phyloP scores from a whole-genome alignment of 2,797 vertebrate species.

The Sciaenops ocellatus region DNA sequence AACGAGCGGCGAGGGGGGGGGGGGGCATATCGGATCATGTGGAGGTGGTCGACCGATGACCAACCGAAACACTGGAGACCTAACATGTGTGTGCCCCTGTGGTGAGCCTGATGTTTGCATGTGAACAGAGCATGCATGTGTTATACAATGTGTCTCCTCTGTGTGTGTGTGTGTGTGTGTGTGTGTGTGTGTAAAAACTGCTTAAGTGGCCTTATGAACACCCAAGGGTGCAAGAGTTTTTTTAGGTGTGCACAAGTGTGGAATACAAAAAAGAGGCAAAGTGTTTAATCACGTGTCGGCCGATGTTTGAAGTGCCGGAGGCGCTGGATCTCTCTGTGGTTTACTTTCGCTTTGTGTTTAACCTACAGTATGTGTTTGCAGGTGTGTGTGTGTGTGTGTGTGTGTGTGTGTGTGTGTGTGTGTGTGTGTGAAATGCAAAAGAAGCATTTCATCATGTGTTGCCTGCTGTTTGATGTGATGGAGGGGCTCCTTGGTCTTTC shows the following conservation, averaged over 20 bases:
- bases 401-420: conserved; percentile 4
- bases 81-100: conserved; percentile 1
- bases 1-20: neutral
- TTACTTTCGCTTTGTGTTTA: conserved; percentile 21
- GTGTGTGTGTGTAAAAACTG: conserved; percentile 10
- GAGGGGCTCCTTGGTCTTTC: conserved; percentile 37
- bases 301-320: conserved; percentile 45
- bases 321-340: conserved; percentile 11
- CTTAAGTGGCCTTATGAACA: conserved; percentile 32
- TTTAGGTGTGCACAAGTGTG: neutral
- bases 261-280: conserved; percentile 40
- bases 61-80: conserved; percentile 1
- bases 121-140: neutral
- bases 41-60: conserved; percentile 6
- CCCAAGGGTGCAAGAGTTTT: conserved; percentile 1
- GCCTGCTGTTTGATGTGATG: conserved; percentile 61
- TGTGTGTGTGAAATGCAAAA: conserved; percentile 13
- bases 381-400: conserved; percentile 9
- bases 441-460: conserved; percentile 59
- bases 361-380: conserved; percentile 11
- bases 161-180: conserved; percentile 5
- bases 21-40: conserved; percentile 18
- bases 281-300: conserved; percentile 45
- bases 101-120: neutral
- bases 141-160: neutral